Evolutionary conservation across 2,113 vertebrate genomes (phyloP).

Genomic region (Lathamus discolor): DNA sequence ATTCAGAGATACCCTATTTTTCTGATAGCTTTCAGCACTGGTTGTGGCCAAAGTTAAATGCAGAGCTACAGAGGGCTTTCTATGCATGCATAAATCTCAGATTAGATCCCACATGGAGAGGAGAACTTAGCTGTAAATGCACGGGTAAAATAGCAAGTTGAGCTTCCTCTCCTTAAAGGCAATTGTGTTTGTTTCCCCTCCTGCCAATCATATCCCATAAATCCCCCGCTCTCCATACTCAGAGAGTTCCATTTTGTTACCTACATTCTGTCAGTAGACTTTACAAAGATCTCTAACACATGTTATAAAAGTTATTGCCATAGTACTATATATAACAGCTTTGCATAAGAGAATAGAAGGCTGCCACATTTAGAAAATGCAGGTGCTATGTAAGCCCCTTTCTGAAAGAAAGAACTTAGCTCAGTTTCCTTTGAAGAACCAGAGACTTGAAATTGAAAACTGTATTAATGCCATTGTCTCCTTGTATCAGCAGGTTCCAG

Average conservation of each 20-base stretch:
- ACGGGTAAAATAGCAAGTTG: background rate
- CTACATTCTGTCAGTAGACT: constrained; percentile 59
- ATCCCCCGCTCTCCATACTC: constrained; percentile 36
- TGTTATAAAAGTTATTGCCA: constrained; percentile 75
- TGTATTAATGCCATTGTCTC: constrained; percentile 87
- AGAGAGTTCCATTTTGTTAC: constrained; percentile 57
- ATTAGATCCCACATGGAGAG: background rate
- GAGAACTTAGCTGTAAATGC: background rate
- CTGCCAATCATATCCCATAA: constrained; percentile 68
- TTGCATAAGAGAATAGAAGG: constrained; percentile 79
- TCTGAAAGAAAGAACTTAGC: constrained; percentile 77
- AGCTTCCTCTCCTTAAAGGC: constrained; percentile 61
- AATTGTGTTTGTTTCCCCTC: constrained; percentile 36
- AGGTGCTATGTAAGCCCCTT: constrained; percentile 78
- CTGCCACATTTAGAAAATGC: constrained; percentile 81
- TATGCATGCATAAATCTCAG: background rate
- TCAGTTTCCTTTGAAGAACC: constrained; percentile 83
- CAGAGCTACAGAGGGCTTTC: background rate
- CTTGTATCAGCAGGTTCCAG: constrained; percentile 91
- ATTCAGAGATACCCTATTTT: background rate
- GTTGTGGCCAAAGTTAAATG: background rate
- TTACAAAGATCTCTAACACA: constrained; percentile 69
- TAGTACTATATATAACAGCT: constrained; percentile 81
- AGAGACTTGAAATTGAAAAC: constrained; percentile 87
- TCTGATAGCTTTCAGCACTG: background rate